phyloP scores from a whole-genome alignment of 2,888 invertebrate species.

The Aromia moschata region DNA sequence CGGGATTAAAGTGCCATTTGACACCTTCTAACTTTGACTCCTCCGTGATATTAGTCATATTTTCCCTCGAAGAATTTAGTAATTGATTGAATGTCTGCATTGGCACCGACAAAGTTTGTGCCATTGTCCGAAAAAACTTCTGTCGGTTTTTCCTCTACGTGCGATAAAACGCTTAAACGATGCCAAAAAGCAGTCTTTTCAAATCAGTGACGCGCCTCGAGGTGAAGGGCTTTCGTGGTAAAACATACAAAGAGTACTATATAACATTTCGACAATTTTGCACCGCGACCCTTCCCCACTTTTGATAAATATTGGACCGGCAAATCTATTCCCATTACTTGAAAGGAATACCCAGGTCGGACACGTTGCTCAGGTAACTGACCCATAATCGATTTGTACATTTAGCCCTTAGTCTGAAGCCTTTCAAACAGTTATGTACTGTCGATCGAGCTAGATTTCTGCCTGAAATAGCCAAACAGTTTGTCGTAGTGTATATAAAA shows the following conservation, averaged over 20 bases:
- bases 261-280: not conserved
- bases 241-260: not conserved
- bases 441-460: not conserved
- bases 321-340: not conserved
- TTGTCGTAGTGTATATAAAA: not conserved
- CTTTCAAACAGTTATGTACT: not conserved
- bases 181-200: constrained; percentile 11
- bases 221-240: constrained; percentile 25
- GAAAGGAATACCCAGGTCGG: not conserved
- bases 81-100: constrained; percentile 19
- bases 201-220: constrained; percentile 11
- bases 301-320: not conserved
- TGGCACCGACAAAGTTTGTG: constrained; percentile 29
- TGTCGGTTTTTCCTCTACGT: constrained; percentile 17
- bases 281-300: not conserved
- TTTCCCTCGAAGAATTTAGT: constrained; percentile 7
- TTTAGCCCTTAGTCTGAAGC: not conserved
- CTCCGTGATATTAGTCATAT: not conserved
- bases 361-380: not conserved
- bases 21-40: not conserved
- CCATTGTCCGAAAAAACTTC: constrained; percentile 28
- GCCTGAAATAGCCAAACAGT: not conserved
- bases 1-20: constrained; percentile 3
- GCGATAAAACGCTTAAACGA: constrained; percentile 23
- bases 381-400: not conserved